These are phyloP conservation scores for Tipula unca DNA, from an alignment of 2,888 invertebrate species.

Conservation along the genomic window DNA sequence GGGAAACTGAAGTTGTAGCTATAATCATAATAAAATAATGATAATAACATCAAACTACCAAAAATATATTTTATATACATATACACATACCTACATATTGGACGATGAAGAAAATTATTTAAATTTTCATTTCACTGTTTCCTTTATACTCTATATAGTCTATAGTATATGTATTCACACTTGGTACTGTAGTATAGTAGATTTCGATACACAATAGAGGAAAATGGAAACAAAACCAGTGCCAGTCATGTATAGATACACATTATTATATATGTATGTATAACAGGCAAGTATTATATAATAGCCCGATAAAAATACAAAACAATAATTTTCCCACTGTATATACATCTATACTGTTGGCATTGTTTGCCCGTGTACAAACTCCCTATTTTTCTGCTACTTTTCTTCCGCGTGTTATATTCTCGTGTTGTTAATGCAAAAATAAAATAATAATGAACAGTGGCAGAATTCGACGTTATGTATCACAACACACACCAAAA, in stretches of 20 bases:
- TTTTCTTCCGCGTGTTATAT: neutral
- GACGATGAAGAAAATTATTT: neutral
- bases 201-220: neutral
- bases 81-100: no score
- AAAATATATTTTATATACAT: neutral
- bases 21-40: slow-evolving; percentile 8
- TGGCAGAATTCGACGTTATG: neutral
- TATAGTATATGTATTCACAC: neutral
- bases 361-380: neutral
- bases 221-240: neutral
- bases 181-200: neutral
- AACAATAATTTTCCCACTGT: neutral
- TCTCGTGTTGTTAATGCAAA: neutral
- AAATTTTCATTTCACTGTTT: neutral
- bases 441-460: neutral
- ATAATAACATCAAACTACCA: neutral
- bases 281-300: neutral
- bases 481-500: neutral
- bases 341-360: neutral
- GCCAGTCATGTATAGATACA: neutral
- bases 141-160: neutral
- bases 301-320: neutral
- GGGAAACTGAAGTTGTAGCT: neutral
- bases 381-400: neutral
- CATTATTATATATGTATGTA: neutral